These are phyloP conservation scores for Acanthosepion pharaonis DNA, from an alignment of 2,888 invertebrate genomes.

Conservation along the genomic window DNA sequence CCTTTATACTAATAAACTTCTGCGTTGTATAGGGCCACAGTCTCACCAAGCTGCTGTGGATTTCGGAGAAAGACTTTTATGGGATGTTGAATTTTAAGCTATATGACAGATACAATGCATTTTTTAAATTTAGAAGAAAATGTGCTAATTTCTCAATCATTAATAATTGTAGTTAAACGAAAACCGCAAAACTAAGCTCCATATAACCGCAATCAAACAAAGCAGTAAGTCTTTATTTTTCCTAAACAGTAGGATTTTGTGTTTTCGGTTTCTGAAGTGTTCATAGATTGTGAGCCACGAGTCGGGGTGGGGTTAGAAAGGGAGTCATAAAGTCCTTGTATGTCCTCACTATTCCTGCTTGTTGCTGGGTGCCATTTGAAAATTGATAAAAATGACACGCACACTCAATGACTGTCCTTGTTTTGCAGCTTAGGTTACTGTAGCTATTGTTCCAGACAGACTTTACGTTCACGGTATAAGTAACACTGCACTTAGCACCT, in stretches of 20 bases:
- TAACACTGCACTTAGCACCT: no score
- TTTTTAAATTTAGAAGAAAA: no score
- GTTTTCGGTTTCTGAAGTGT: neutral
- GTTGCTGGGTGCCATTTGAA: neutral
- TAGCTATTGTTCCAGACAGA: neutral
- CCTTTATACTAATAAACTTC: no score
- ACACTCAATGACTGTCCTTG: neutral
- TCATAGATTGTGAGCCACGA: neutral
- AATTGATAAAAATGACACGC: neutral
- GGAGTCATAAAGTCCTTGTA: neutral
- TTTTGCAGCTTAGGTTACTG: neutral
- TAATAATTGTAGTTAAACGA: no score
- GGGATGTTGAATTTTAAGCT: no score
- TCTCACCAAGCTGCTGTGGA: no score
- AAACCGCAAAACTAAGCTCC: neutral
- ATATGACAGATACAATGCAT: no score
- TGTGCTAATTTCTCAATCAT: no score
- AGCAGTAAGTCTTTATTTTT: neutral
- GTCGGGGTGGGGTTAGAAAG: neutral
- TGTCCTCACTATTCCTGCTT: neutral
- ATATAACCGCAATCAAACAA: neutral
- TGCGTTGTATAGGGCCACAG: no score
- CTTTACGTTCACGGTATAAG: neutral
- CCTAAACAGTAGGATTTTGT: neutral
- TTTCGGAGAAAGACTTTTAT: no score